phyloP scores from a whole-genome alignment of 2,113 vertebrate genomes.

The Nesogale talazaci region DNA sequence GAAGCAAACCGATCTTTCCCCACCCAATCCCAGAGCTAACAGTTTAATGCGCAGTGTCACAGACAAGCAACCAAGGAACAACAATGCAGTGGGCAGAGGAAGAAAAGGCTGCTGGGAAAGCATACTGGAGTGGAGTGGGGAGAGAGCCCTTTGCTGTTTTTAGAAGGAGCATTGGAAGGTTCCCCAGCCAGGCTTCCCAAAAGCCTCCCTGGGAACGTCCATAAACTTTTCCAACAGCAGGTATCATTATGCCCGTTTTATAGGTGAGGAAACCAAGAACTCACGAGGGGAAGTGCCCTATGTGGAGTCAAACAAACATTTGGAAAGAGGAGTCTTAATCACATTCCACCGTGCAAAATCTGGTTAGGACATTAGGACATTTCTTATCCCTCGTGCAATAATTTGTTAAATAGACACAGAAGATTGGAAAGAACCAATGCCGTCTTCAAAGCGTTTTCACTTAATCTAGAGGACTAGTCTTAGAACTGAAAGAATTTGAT shows the following conservation, averaged over 20 bases:
- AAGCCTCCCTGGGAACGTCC: background rate
- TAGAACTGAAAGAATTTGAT: constrained; percentile 29
- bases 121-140: too few species aligned
- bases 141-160: too few species aligned
- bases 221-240: background rate
- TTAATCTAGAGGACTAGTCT: constrained; percentile 55
- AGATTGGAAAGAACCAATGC: background rate
- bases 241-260: constrained; percentile 9
- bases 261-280: constrained; percentile 41
- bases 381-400: constrained; percentile 38
- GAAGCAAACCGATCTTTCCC: background rate
- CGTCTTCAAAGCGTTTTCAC: constrained; percentile 15
- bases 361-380: background rate
- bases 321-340: background rate
- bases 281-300: background rate
- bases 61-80: background rate
- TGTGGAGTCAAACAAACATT: constrained; percentile 4
- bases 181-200: background rate
- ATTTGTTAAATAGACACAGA: constrained; percentile 36
- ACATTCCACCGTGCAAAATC: background rate
- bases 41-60: background rate
- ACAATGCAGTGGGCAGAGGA: background rate
- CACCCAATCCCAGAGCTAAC: background rate
- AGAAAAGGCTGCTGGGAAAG: background rate
- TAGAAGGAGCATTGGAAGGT: too few species aligned